Evolutionary conservation across 2,888 invertebrate genomes (phyloP), one percentile per base, ranked within the genome.

Genomic region (Baronia brevicornis): DNA sequence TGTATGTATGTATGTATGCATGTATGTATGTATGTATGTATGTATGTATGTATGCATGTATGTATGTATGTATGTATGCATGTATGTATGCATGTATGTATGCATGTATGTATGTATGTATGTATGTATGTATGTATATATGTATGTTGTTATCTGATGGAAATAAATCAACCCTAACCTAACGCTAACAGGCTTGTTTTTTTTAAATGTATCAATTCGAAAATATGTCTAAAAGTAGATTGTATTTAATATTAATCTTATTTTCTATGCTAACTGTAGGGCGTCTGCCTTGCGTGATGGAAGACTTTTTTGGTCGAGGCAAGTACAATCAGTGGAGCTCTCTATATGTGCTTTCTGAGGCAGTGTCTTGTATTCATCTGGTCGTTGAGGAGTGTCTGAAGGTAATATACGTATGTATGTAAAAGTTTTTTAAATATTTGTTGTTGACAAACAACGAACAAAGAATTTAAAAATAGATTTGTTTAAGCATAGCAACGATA

Each of bases 301-400:
- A 64, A 4, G 75, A 88, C 42, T 89, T 87, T 45, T 1, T 26
- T 0, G 82, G 62, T 1, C 80, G 79, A 2, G 43, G 75, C 27
- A 67, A 80, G 33, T 80, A 79, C 52, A 85, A 86, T 40, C 82
- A 86, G 38, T 89, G 90, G 89, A 78, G 75, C 43, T 88, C 85
- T 1, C 64, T 90, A 5, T 90, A 86, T 48, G 89, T 89, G 1
- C 73, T 88, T 1, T 65, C 74, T 0, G 88, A 90, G 50, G 73
- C 88, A 0, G 86, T 88, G 10, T 61, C 86, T 12, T 90, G 89
- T 17, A 85, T 89, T 60, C 70, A 77, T 9, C 64, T 85, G 21
- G 86, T 90, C 1, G 82, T 87, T 0, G 71, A 74, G 0, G 89
- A 91, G 55, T 92, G 92, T 46, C 66, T 89, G 10, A 87, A 88